A percentile compares a stretch with the other conserved stretches of the same genome.
These are phyloP conservation scores for Drosophila sturtevanti DNA, from an alignment of 1,140 invertebrate genomes.

Conservation along the genomic window DNA sequence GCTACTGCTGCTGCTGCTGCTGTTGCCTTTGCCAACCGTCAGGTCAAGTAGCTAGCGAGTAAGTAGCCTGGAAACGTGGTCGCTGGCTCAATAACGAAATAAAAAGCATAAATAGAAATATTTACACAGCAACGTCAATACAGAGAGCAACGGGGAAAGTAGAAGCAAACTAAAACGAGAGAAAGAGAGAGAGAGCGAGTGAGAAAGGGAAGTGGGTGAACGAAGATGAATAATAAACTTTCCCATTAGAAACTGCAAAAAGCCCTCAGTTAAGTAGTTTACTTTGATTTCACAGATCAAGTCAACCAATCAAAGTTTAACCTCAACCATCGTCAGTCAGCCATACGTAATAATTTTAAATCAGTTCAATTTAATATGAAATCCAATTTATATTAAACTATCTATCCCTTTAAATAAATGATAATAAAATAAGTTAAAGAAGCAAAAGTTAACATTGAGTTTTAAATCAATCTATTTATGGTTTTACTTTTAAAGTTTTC, in stretches of 20 bases:
- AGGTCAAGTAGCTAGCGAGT: slow-evolving; percentile 61
- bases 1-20: slow-evolving; percentile 5
- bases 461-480: background rate
- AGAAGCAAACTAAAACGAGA: slow-evolving; percentile 12
- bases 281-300: slow-evolving; percentile 40
- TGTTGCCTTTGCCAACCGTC: slow-evolving; percentile 11
- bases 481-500: too few species aligned
- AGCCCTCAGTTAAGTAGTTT: slow-evolving; percentile 43
- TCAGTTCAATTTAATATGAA: slow-evolving; percentile 14
- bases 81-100: slow-evolving; percentile 72
- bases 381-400: slow-evolving; percentile 1
- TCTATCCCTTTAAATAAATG: too few species aligned
- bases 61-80: slow-evolving; percentile 35
- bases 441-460: background rate
- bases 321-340: background rate
- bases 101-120: slow-evolving; percentile 72
- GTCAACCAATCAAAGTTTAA: slow-evolving; percentile 16
- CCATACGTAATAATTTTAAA: background rate
- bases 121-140: slow-evolving; percentile 65
- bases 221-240: slow-evolving; percentile 20
- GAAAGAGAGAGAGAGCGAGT: slow-evolving; percentile 25
- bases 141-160: background rate
- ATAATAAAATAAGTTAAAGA: too few species aligned
- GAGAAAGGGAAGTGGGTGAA: background rate
- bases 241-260: slow-evolving; percentile 44